Evolutionary conservation across 1,140 invertebrate genomes (phyloP).

Genomic region (Tenebrio molitor): DNA sequence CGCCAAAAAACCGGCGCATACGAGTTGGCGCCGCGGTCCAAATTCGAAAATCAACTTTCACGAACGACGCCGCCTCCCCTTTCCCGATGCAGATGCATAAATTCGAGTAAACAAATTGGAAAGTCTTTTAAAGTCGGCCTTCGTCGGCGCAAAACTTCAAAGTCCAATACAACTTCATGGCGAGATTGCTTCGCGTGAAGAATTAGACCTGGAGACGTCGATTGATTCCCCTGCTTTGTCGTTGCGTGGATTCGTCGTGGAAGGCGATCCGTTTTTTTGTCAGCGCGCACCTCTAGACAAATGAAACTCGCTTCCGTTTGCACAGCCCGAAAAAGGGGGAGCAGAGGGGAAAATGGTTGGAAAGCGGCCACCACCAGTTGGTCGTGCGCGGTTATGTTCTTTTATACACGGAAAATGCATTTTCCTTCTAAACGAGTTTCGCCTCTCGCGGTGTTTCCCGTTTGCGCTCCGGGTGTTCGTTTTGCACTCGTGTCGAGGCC

Average conservation of each 20-base stretch:
- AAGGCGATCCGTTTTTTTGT: conserved; percentile 15
- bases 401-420: conserved; percentile 54
- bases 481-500: conserved; percentile 8
- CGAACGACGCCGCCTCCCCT: background rate
- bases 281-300: conserved; percentile 23
- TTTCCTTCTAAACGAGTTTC: conserved; percentile 49
- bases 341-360: conserved; percentile 3
- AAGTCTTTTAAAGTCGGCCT: conserved; percentile 30
- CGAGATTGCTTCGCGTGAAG: conserved; percentile 43
- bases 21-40: too few species aligned
- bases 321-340: conserved; percentile 16
- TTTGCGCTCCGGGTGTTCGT: conserved; percentile 17
- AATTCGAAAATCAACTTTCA: too few species aligned
- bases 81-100: conserved; percentile 33
- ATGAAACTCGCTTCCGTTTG: conserved; percentile 38
- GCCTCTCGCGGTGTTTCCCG: background rate
- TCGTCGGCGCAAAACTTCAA: conserved; percentile 38
- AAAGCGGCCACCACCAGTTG: conserved; percentile 18
- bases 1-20: too few species aligned
- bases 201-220: conserved; percentile 42
- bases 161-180: conserved; percentile 49
- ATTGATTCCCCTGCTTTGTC: conserved; percentile 45
- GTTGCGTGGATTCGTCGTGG: conserved; percentile 1
- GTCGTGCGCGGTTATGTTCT: conserved; percentile 49
- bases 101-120: conserved; percentile 43